Evolutionary conservation across 2,113 vertebrate species (phyloP).

Genomic region (Aphyosemion australe): DNA sequence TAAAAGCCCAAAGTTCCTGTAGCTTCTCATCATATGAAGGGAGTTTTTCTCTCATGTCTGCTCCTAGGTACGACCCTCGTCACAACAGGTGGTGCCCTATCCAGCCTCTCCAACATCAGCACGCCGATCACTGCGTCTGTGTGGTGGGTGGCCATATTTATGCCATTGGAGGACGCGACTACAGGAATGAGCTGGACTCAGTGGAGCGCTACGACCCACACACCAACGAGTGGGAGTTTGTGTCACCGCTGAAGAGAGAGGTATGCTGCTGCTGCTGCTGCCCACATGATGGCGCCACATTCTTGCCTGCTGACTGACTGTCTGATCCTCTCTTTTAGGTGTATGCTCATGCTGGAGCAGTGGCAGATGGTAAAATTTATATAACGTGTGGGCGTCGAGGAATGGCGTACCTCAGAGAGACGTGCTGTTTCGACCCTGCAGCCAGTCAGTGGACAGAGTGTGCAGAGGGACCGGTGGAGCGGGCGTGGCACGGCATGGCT

Average conservation of each 20-base stretch:
- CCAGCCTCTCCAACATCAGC: constrained; percentile 90
- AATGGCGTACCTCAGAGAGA: constrained; percentile 87
- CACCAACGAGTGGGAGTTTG: constrained; percentile 91
- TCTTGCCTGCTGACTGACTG: neutral
- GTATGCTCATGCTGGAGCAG: constrained; percentile 90
- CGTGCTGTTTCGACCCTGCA: constrained; percentile 87
- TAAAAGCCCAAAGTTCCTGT: too few relatives aligned
- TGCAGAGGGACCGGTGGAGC: constrained; percentile 85
- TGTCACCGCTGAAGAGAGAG: constrained; percentile 88
- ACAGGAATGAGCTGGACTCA: constrained; percentile 86
- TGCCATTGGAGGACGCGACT: constrained; percentile 92
- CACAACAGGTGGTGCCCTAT: constrained; percentile 95
- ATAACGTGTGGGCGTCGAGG: constrained; percentile 90
- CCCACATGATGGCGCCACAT: constrained; percentile 49
- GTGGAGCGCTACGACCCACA: constrained; percentile 94
- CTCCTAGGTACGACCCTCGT: constrained; percentile 90
- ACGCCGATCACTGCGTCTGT: constrained; percentile 92
- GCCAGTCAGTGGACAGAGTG: constrained; percentile 83
- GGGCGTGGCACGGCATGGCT: constrained; percentile 95
- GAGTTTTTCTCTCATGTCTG: neutral
- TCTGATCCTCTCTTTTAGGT: constrained; percentile 77
- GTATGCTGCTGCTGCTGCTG: constrained; percentile 52
- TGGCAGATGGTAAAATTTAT: constrained; percentile 89
- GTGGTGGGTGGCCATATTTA: constrained; percentile 88
- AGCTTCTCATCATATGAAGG: too few relatives aligned